A percentile compares a stretch with the other conserved stretches of the same genome.
Evolutionary conservation across 1,140 invertebrate genomes (phyloP).

Genomic region (Dinoponera quadriceps): DNA sequence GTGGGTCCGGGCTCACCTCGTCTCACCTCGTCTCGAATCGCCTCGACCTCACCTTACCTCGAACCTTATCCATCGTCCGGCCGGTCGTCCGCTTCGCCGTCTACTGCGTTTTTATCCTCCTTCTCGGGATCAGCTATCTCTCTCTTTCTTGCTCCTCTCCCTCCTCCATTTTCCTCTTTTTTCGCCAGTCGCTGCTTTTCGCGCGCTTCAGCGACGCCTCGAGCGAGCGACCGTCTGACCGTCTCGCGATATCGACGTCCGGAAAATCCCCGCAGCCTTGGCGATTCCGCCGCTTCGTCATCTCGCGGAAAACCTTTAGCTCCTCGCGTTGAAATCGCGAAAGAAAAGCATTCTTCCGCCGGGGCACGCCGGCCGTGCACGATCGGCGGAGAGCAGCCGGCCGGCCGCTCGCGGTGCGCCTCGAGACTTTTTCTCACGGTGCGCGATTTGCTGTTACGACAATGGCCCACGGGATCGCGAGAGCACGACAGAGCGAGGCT

Average conservation of each 20-base stretch:
- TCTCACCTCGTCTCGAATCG: constrained; percentile 69
- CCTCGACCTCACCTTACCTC: constrained; percentile 67
- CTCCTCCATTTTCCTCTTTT: background rate
- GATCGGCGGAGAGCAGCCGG: constrained; percentile 4
- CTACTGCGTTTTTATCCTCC: constrained; percentile 24
- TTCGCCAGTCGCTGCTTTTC: background rate
- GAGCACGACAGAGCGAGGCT: constrained; percentile 4
- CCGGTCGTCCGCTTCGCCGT: constrained; percentile 50
- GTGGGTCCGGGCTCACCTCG: constrained; percentile 77
- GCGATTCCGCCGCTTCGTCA: background rate
- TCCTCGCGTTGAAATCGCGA: constrained; percentile 21
- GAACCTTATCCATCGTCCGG: constrained; percentile 59
- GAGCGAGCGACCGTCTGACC: too few species aligned
- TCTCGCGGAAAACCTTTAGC: constrained; percentile 11
- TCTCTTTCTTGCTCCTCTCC: background rate
- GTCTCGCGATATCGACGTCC: too few species aligned
- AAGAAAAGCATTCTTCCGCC: constrained; percentile 31
- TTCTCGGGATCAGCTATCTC: constrained; percentile 4
- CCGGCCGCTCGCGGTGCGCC: constrained; percentile 18
- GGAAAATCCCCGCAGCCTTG: too few species aligned
- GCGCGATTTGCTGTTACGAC: constrained; percentile 43
- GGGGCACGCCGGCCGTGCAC: constrained; percentile 6
- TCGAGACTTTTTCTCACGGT: constrained; percentile 48
- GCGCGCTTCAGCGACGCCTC: background rate
- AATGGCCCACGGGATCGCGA: constrained; percentile 42